Conservation (phyloP, 2,888 invertebrate species). For the Hirtodrosophila duncani region DNA sequence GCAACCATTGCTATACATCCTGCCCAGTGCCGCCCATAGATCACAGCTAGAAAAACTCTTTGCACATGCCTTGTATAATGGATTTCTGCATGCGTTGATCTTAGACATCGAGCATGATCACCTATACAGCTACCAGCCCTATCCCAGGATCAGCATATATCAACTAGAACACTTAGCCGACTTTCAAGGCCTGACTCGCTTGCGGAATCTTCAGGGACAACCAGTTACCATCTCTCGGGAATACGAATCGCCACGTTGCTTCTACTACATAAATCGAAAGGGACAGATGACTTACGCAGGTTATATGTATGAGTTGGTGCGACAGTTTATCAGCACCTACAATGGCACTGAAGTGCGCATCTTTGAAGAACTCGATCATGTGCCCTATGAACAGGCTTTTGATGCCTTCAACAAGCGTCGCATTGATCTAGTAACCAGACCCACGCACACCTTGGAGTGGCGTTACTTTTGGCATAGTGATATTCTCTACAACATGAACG, state of each 20-base stretch:
- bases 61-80: conserved; percentile 16
- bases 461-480: conserved; percentile 9
- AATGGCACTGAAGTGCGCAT: conserved; percentile 39
- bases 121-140: conserved; percentile 39
- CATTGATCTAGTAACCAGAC: conserved; percentile 21
- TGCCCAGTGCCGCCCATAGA: no score
- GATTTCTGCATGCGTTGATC: conserved; percentile 31
- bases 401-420: background rate
- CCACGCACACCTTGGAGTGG: conserved; percentile 5
- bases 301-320: conserved; percentile 39
- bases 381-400: background rate
- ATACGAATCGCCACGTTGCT: conserved; percentile 24
- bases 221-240: background rate
- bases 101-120: background rate
- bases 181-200: conserved; percentile 9
- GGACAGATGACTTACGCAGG: conserved; percentile 37
- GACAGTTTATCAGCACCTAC: conserved; percentile 33
- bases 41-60: conserved; percentile 26
- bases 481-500: conserved; percentile 16
- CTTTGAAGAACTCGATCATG: background rate
- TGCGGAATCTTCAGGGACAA: conserved; percentile 5
- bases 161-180: conserved; percentile 4
- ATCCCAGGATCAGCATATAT: conserved; percentile 23
- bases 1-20: conserved; percentile 6
- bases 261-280: conserved; percentile 27